Evolutionary conservation across 2,797 vertebrate genomes (phyloP).

Genomic region (Cynopterus sphinx): DNA sequence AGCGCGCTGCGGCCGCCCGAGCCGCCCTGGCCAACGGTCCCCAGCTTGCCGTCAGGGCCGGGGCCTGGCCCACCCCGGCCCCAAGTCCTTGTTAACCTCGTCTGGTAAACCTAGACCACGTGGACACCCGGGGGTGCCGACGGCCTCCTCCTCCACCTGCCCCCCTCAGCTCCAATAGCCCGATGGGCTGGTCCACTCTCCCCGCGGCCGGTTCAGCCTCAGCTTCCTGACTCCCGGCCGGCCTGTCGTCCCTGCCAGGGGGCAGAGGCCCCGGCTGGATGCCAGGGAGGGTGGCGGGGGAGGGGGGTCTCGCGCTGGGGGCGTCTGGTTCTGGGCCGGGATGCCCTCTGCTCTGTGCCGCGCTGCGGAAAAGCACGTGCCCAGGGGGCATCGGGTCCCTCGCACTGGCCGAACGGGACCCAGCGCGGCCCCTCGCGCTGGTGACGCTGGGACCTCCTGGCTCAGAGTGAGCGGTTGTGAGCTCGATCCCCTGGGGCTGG

Average conservation of each 20-base stretch:
- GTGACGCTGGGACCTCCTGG: not conserved
- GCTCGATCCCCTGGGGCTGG: too few species aligned
- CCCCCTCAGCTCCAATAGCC: too few species aligned
- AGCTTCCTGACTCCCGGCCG: fast-evolving
- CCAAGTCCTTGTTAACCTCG: too few species aligned
- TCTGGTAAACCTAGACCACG: too few species aligned
- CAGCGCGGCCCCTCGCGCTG: not conserved
- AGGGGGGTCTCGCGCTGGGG: not conserved
- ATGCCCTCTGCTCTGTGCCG: not conserved
- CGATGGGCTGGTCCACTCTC: fast-evolving
- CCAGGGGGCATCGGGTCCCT: not conserved
- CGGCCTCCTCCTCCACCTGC: too few species aligned
- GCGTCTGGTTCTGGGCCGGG: not conserved
- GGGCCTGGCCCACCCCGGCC: too few species aligned
- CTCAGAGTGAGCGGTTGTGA: not conserved
- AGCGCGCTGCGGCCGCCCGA: too few species aligned
- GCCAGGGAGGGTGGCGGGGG: not conserved
- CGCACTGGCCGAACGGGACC: not conserved
- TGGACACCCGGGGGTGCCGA: too few species aligned
- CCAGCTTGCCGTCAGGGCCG: not conserved
- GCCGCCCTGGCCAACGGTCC: too few species aligned
- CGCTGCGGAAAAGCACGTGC: not conserved
- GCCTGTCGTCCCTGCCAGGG: fast-evolving
- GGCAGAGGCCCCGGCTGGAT: fast-evolving
- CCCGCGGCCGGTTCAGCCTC: not conserved